Conservation (phyloP, 1,140 invertebrate genomes). For the Drosophila sechellia region DNA sequence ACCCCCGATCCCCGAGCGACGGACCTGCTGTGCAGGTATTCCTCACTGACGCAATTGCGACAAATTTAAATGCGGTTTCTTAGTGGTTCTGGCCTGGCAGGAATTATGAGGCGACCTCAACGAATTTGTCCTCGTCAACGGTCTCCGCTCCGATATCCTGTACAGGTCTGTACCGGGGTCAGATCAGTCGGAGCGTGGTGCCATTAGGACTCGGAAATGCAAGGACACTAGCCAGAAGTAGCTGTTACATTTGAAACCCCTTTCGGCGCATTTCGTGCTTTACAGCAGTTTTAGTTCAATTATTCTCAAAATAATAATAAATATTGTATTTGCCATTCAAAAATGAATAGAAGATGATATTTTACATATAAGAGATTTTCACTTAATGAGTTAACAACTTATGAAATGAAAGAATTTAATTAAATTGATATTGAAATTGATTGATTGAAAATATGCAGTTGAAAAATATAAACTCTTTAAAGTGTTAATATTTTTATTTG, state of each 20-base stretch:
- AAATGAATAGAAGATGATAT: too few relatives aligned
- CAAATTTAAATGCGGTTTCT: slow-evolving; percentile 81
- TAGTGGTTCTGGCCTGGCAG: slow-evolving; percentile 31
- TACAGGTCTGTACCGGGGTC: slow-evolving; percentile 7
- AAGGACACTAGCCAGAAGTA: neutral
- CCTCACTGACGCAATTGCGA: slow-evolving; percentile 76
- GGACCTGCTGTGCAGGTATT: slow-evolving; percentile 63
- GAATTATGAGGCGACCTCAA: slow-evolving; percentile 40
- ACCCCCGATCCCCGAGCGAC: neutral
- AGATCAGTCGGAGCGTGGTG: slow-evolving; percentile 11
- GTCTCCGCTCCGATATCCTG: slow-evolving; percentile 33
- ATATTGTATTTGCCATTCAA: too few relatives aligned
- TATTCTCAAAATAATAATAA: too few relatives aligned
- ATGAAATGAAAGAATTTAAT: too few relatives aligned
- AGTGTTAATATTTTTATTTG: neutral
- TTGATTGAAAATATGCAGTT: too few relatives aligned
- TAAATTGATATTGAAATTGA: too few relatives aligned
- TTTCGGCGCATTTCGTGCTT: neutral
- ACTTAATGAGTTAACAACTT: too few relatives aligned
- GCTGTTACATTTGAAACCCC: neutral
- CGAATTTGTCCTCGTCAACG: slow-evolving; percentile 55
- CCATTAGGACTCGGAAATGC: slow-evolving; percentile 24
- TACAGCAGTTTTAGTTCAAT: neutral
- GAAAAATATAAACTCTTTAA: too few relatives aligned
- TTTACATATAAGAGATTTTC: too few relatives aligned